Conservation (phyloP, 2,113 vertebrate species). For the Lagenorhynchus albirostris region DNA sequence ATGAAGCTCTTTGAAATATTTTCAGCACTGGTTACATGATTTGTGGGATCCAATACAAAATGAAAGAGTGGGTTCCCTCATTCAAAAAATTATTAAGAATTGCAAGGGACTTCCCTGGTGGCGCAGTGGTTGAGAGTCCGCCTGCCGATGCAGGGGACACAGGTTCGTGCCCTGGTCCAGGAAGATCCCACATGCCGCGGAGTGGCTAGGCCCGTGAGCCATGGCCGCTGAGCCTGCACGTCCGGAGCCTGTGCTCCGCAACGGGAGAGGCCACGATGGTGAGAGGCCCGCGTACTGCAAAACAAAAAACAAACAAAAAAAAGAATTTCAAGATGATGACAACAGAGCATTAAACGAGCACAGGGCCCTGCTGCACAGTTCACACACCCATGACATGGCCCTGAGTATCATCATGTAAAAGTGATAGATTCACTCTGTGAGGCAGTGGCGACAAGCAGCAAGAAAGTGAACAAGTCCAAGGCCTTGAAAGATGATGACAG, state of each 20-base stretch:
- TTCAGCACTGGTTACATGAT: background rate
- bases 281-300: too few relatives aligned
- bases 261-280: too few relatives aligned
- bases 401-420: background rate
- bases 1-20: background rate
- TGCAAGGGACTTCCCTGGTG: background rate
- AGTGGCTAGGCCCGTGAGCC: too few relatives aligned
- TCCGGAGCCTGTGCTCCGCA: too few relatives aligned
- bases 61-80: background rate
- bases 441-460: background rate
- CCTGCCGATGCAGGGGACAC: too few relatives aligned
- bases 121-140: too few relatives aligned
- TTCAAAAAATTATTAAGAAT: background rate
- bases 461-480: background rate
- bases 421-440: background rate
- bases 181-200: too few relatives aligned
- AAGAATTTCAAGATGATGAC: background rate
- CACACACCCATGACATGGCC: background rate
- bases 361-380: background rate
- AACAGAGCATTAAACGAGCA: background rate
- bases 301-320: too few relatives aligned
- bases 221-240: too few relatives aligned
- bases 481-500: constrained; percentile 82
- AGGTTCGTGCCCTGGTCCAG: too few relatives aligned
- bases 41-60: background rate